Conservation (phyloP, 2,797 vertebrate genomes). For the Macropodus opercularis region DNA sequence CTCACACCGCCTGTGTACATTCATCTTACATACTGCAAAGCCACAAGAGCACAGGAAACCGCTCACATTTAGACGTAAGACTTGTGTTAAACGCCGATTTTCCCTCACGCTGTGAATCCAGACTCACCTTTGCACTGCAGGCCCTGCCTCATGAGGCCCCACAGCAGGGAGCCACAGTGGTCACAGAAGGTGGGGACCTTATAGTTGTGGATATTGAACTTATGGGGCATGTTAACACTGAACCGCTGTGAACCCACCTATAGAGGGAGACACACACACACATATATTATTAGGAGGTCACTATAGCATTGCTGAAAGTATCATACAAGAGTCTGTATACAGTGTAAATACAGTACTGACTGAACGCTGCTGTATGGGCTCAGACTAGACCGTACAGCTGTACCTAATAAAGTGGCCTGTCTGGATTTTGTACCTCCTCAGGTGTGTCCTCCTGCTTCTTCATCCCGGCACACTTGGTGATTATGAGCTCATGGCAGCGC, state of each 20-base stretch:
- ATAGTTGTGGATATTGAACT: constrained; percentile 99
- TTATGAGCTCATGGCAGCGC: constrained; percentile 97
- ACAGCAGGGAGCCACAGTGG: constrained; percentile 97
- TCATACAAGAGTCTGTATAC: constrained; percentile 26
- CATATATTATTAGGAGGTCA: constrained; percentile 30
- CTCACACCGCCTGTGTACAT: constrained; percentile 97
- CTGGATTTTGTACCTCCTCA: constrained; percentile 89
- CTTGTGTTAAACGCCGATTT: background rate
- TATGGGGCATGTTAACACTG: constrained; percentile 99
- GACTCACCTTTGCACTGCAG: constrained; percentile 97
- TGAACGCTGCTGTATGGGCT: too few relatives aligned
- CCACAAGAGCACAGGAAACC: background rate
- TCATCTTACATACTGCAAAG: constrained; percentile 97
- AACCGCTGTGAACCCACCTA: constrained; percentile 97
- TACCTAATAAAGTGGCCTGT: too few relatives aligned
- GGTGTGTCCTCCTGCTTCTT: constrained; percentile 96
- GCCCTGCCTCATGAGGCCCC: constrained; percentile 97
- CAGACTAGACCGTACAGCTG: too few relatives aligned
- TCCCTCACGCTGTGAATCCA: background rate
- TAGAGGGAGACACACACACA: constrained; percentile 70
- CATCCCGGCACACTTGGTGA: constrained; percentile 96
- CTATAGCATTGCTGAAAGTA: constrained; percentile 22
- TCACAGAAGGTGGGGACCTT: constrained; percentile 99
- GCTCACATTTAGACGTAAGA: background rate
- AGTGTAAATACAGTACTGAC: too few relatives aligned